Evolutionary conservation across 1,140 invertebrate species (phyloP).

Genomic region (Trachymyrmex cornetzi): DNA sequence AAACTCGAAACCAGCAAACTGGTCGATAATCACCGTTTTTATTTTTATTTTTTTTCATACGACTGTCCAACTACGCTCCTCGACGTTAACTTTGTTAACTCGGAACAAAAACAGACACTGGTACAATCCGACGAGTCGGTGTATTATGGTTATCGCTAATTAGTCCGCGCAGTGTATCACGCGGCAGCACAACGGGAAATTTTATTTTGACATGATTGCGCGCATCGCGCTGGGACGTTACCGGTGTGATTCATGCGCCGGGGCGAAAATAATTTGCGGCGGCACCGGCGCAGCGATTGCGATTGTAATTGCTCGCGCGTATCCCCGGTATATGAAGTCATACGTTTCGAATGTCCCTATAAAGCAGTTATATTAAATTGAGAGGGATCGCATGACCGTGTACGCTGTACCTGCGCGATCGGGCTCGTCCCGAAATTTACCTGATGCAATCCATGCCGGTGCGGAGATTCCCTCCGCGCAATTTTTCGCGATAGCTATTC

Average conservation of each 20-base stretch:
- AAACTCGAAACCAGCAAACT: constrained; percentile 18
- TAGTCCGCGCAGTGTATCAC: constrained; percentile 39
- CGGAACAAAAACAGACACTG: constrained; percentile 18
- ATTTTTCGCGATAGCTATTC: constrained; percentile 24
- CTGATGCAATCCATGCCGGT: neutral
- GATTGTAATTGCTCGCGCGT: constrained; percentile 65
- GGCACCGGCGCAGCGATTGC: constrained; percentile 18
- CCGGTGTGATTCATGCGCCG: constrained; percentile 33
- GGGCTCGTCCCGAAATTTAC: constrained; percentile 44
- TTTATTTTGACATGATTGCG: constrained; percentile 53
- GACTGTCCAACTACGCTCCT: neutral
- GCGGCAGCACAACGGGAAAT: constrained; percentile 17
- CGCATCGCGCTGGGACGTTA: constrained; percentile 26
- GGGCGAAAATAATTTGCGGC: constrained; percentile 63
- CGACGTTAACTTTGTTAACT: constrained; percentile 48
- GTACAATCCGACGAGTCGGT: constrained; percentile 8
- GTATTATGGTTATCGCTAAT: constrained; percentile 60
- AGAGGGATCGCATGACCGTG: constrained; percentile 34
- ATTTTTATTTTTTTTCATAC: neutral
- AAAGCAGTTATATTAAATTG: constrained; percentile 67
- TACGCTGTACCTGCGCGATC: neutral
- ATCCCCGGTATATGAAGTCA: constrained; percentile 56
- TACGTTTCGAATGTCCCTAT: constrained; percentile 36
- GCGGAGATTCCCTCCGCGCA: neutral
- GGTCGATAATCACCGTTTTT: constrained; percentile 36